Conservation (phyloP, 2,797 vertebrate species). For the Phalanger gymnotis region DNA sequence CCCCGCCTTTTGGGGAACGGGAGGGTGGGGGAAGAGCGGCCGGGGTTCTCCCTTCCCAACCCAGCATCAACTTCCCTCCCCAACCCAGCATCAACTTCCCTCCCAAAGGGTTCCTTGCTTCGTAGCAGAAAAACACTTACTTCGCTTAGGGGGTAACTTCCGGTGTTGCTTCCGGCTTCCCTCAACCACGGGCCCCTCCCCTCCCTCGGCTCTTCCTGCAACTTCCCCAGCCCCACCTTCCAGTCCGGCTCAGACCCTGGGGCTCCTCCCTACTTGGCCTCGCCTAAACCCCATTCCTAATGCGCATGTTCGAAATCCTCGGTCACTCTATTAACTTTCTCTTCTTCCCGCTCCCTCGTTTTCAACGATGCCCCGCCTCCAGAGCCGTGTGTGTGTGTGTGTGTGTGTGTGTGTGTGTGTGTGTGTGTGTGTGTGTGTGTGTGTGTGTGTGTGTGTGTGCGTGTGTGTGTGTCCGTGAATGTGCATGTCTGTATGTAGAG, state of each 20-base stretch:
- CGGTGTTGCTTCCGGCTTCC: background rate
- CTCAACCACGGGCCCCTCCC: background rate
- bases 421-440: too few species aligned
- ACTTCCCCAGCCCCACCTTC: background rate
- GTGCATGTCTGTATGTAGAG: too few species aligned
- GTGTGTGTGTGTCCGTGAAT: too few species aligned
- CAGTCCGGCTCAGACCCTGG: background rate
- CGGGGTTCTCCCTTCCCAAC: background rate
- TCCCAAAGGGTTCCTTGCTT: background rate
- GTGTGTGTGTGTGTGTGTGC: too few species aligned
- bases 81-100: background rate
- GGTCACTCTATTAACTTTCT: fast-evolving
- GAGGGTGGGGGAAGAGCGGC: too few species aligned
- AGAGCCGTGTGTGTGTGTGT: background rate
- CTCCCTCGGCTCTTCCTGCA: background rate
- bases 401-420: too few species aligned
- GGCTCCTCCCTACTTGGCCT: background rate
- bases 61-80: background rate
- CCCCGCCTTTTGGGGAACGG: background rate
- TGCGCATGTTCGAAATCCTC: background rate
- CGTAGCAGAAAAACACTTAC: background rate
- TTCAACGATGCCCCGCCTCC: background rate
- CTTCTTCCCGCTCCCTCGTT: too few species aligned
- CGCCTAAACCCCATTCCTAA: background rate
- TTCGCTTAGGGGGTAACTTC: background rate